Evolutionary conservation across 2,113 vertebrate genomes (phyloP), one percentile per base, ranked within the genome.

Genomic region (Tauraco erythrolophus): DNA sequence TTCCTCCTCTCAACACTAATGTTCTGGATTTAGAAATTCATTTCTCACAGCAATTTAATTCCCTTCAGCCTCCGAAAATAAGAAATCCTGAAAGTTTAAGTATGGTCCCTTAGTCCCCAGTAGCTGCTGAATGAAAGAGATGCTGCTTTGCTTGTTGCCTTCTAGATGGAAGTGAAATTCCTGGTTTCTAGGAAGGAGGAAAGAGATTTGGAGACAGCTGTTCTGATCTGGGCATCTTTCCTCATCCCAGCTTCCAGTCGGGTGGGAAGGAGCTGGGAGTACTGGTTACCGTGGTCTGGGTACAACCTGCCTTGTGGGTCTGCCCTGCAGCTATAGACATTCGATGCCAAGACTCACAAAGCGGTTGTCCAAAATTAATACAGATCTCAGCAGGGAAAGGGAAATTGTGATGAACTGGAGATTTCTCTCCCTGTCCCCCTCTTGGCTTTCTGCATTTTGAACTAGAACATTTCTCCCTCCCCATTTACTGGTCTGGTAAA

Each of bases 191-290:
- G 61, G 35, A 87, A 62, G n/a, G 13, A 51, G 25, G 25, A 56
- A 70, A 43, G 31, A 62, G 28, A 48, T 18, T 53, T 33, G 62
- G 51, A 92, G 53, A 43, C 39, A 41, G 14, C 25, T 43, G 33
- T 19, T 35, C 27, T 33, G 46, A 51, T 54, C 3, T 61, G 62
- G 33, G 45, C 8, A 57, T 65, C 39, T 71, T 51, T 0, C 2
- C 35, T 61, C 46, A 60, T 45, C 60, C 58, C 0, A 0, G 43
- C 24, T 87, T 25, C 70, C 60, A 56, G 45, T 2, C 0, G 1
- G 3, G 0, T 72, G 61, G 66, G 76, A 86, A 87, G 66, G 65
- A 65, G 54, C 61, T 31, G 17, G 57, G 22, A 56, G 16, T 9
- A 11, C 50, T 45, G 33, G 45, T 60, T 1, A 2, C 41, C 35